Evolutionary conservation across 2,888 invertebrate genomes (phyloP).

Genomic region (Chymomyza amoena): DNA sequence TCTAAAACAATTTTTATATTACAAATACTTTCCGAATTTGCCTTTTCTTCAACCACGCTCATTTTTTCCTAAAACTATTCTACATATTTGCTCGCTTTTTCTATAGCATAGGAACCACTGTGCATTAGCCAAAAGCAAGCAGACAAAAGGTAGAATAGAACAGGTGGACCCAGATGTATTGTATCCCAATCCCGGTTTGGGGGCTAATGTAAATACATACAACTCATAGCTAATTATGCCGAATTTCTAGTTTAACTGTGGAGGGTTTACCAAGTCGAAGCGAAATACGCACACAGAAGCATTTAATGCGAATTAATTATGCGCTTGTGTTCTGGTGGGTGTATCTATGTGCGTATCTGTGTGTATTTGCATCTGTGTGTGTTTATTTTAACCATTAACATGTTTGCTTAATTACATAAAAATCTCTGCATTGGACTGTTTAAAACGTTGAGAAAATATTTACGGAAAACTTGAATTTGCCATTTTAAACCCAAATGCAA

Average conservation of each 20-base stretch:
- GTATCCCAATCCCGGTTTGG: not conserved
- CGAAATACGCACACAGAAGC: constrained; percentile 20
- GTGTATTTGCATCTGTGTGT: too few species aligned
- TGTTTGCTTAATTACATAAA: constrained; percentile 39
- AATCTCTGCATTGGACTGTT: constrained; percentile 8
- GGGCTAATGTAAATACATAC: constrained; percentile 34
- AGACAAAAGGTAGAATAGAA: not conserved
- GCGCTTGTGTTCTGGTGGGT: constrained; percentile 23
- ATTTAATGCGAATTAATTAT: constrained; percentile 57
- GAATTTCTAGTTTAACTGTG: constrained; percentile 13
- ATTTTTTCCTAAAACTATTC: too few species aligned
- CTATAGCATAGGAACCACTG: too few species aligned
- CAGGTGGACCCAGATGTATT: not conserved
- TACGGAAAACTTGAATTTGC: constrained; percentile 24
- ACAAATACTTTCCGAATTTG: too few species aligned
- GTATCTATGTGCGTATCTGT: constrained; percentile 3
- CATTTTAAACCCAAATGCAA: constrained; percentile 23
- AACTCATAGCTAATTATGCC: constrained; percentile 49
- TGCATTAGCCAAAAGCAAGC: constrained; percentile 5
- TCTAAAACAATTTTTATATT: too few species aligned
- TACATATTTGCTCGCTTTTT: too few species aligned
- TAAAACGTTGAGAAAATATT: constrained; percentile 25
- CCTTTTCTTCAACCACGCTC: too few species aligned
- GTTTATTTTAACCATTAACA: constrained; percentile 43
- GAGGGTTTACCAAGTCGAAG: not conserved